A percentile compares a stretch with the other conserved stretches of the same genome.
phyloP scores from a whole-genome alignment of 2,113 vertebrate species.

The Drymodes brunneopygia region DNA sequence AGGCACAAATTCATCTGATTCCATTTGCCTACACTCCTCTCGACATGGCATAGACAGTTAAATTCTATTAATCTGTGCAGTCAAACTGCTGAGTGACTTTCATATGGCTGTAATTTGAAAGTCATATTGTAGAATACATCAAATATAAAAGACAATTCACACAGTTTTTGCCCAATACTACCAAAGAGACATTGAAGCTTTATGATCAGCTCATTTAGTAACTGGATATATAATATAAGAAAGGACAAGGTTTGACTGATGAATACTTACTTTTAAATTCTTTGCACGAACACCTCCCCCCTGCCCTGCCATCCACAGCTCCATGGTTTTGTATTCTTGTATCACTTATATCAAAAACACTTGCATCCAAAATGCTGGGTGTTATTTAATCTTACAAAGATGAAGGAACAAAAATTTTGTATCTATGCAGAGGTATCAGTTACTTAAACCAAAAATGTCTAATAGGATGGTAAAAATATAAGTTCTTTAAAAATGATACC shows the following conservation, averaged over 20 bases:
- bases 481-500: not conserved
- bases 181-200: not conserved
- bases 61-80: not conserved
- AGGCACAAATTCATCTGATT: not conserved
- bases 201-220: not conserved
- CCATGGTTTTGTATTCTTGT: not conserved
- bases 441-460: not conserved
- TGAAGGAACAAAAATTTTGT: not conserved
- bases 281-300: not conserved
- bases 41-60: not conserved
- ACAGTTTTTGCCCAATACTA: not conserved
- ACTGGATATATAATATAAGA: not conserved
- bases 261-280: not conserved
- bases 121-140: not conserved
- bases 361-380: not conserved
- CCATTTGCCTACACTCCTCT: not conserved
- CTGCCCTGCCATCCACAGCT: not conserved
- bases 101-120: not conserved
- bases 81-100: not conserved
- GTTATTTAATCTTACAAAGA: not conserved
- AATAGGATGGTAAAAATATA: not conserved
- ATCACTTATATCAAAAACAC: not conserved
- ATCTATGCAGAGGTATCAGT: not conserved
- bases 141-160: not conserved
- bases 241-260: not conserved